These are phyloP conservation scores for Dromius quadrimaculatus DNA, from an alignment of 2,888 invertebrate species.

Conservation along the genomic window DNA sequence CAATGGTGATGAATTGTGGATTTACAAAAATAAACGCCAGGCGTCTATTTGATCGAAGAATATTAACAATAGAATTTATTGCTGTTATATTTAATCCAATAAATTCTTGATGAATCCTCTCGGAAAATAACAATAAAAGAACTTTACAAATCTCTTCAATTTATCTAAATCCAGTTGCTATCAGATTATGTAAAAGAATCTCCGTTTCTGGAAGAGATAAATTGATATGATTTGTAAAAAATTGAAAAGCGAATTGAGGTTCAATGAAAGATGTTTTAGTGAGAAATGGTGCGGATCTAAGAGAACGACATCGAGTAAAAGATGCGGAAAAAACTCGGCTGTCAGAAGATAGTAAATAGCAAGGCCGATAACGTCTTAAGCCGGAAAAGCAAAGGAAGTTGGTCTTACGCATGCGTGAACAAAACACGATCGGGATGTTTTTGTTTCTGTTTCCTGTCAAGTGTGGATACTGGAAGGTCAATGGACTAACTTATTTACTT, in stretches of 20 bases:
- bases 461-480: neutral
- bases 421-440: conserved; percentile 4
- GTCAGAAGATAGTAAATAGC: conserved; percentile 35
- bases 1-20: too few species aligned
- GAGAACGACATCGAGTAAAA: conserved; percentile 3
- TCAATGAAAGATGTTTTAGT: neutral
- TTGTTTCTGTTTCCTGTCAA: conserved; percentile 32
- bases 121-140: conserved; percentile 4
- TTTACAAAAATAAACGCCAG: too few species aligned
- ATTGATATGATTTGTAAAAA: conserved; percentile 38
- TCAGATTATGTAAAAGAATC: conserved; percentile 32
- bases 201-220: conserved; percentile 15
- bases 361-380: conserved; percentile 30
- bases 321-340: neutral
- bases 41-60: too few species aligned
- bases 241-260: neutral
- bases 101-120: too few species aligned
- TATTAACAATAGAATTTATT: too few species aligned
- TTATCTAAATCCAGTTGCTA: conserved; percentile 11
- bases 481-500: conserved; percentile 12
- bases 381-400: conserved; percentile 12
- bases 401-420: conserved; percentile 7
- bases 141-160: conserved; percentile 1
- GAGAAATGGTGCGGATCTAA: conserved; percentile 36
- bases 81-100: too few species aligned